These are phyloP conservation scores for Spongia lamella DNA, from an alignment of 37 sponge, comb jelly and placozoan species.

Conservation along the genomic window DNA sequence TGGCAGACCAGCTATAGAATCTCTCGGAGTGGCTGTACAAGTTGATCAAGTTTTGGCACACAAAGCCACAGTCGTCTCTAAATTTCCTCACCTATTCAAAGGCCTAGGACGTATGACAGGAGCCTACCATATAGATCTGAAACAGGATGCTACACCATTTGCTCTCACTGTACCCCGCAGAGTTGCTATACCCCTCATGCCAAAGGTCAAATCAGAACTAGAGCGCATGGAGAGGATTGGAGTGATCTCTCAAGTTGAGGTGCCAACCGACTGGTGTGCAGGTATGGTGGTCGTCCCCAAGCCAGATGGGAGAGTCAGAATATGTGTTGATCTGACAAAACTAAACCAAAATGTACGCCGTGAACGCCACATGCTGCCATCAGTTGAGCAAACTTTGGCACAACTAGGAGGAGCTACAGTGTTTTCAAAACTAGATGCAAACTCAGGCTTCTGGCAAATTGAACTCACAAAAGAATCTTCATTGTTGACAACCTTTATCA, in stretches of 20 bases:
- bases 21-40: no score
- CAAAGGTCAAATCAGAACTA: constrained; percentile 25
- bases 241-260: constrained; percentile 22
- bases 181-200: constrained; percentile 8
- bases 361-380: constrained; percentile 23
- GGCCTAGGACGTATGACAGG: no score
- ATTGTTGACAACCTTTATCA: no score
- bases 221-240: constrained; percentile 33
- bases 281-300: no score
- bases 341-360: constrained; percentile 14
- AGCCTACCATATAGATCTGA: no score
- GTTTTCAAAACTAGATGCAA: constrained; percentile 33
- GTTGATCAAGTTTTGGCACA: no score
- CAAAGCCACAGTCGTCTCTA: no score
- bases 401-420: constrained; percentile 15
- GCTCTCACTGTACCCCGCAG: neutral
- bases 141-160: constrained; percentile 5
- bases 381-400: constrained; percentile 20
- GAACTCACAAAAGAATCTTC: constrained; percentile 10
- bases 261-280: no score
- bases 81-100: no score
- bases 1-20: no score
- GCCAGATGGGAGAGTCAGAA: neutral
- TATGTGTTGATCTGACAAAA: no score
- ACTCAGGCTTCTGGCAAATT: constrained; percentile 45